These are phyloP conservation scores for Rhinatrema bivittatum DNA, from an alignment of 2,797 vertebrate species.

Conservation along the genomic window DNA sequence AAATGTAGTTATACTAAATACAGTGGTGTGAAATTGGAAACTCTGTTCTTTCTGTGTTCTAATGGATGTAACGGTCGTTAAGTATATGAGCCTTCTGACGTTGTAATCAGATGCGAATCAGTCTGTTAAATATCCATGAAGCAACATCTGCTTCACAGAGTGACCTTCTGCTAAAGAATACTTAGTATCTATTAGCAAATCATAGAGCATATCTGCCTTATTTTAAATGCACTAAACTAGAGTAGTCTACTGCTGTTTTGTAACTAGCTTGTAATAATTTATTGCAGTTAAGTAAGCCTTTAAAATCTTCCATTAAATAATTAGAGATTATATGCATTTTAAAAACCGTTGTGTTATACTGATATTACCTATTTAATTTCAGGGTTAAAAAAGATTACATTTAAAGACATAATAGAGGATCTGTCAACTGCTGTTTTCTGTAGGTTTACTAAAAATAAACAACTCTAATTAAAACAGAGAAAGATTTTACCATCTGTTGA, in stretches of 20 bases:
- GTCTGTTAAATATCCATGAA: slow-evolving; percentile 92
- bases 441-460: slow-evolving; percentile 62
- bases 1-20: slow-evolving; percentile 31
- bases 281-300: slow-evolving; percentile 66
- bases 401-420: slow-evolving; percentile 49
- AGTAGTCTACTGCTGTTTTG: slow-evolving; percentile 55
- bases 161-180: slow-evolving; percentile 92
- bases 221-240: slow-evolving; percentile 56
- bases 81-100: slow-evolving; percentile 89
- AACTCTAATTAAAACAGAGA: slow-evolving; percentile 65
- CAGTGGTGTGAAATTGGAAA: slow-evolving; percentile 82
- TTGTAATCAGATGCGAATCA: slow-evolving; percentile 96
- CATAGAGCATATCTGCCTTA: slow-evolving; percentile 54
- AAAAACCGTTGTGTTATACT: slow-evolving; percentile 52
- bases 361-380: slow-evolving; percentile 64
- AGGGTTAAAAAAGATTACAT: slow-evolving; percentile 55
- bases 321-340: slow-evolving; percentile 60
- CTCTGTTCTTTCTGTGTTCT: slow-evolving; percentile 82
- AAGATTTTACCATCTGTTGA: slow-evolving; percentile 69
- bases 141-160: slow-evolving; percentile 93
- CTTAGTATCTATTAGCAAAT: slow-evolving; percentile 75
- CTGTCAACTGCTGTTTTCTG: slow-evolving; percentile 59
- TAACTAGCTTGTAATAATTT: slow-evolving; percentile 58
- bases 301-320: slow-evolving; percentile 62
- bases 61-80: slow-evolving; percentile 96